Evolutionary conservation across 2,113 vertebrate species (phyloP), one percentile per base, ranked within the genome.

Genomic region (Calyptommatus sinebrachiatus): DNA sequence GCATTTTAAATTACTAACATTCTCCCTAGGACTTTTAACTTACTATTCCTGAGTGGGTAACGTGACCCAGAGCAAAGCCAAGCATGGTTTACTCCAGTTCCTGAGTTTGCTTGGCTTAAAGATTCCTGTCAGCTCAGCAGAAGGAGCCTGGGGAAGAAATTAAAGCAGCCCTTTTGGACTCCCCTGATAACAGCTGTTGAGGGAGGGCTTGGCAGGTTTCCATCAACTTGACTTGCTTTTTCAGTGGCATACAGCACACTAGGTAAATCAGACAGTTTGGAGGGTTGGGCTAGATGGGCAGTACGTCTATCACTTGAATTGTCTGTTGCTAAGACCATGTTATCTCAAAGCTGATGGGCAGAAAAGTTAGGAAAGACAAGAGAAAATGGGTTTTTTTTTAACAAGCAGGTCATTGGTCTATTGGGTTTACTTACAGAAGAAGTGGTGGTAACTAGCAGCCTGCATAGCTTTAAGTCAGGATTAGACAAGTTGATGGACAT

Each of bases 101-200:
- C 24, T 46, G 8, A 46, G 60, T 22, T 16, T 18, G 26, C 26
- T 41, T 41, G 4, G 75, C n/a, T 11, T 16, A 24, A 21, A 22
- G 62, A 66, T 50, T 18, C 41, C 12, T 67, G 46, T 31, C 45
- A 29, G 2, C 8, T 46, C 26, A 8, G 4, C 62, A 7, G 75
- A 76, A 48, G 62, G 29, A 29, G 26, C n/a, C 75, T 46, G 24
- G 28, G 76, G 46, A 77, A 46, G 76, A 77, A 77, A 77, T 77
- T 53, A 67, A 77, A 77, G 22, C 75, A 7, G 16, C 45, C n/a
- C 75, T n/a, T 66, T 76, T 76, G 75, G 67, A 67, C 65, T 68
- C 21, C 24, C 41, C 28, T 9, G 76, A 53, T 68, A 77, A 68
- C 63, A 67, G 76, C 63, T 68, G 65, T 53, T 67, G 75, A 67